Conservation (phyloP, 2,113 vertebrate genomes). For the Petrocephalus microphthalmus region DNA sequence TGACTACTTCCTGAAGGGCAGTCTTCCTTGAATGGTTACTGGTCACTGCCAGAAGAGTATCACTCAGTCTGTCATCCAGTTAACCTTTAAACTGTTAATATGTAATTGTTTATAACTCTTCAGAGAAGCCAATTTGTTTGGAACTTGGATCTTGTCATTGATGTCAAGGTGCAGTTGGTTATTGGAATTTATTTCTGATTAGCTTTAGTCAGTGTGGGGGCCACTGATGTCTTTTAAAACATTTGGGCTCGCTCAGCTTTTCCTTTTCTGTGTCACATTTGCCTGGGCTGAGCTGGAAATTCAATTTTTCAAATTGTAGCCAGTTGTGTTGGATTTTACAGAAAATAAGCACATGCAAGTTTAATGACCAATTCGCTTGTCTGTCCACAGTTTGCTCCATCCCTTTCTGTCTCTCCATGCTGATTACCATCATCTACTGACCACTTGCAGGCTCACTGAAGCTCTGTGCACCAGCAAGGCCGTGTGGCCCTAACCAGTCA, state of each 20-base stretch:
- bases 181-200: conserved; percentile 6
- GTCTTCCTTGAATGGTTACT: background rate
- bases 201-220: background rate
- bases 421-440: background rate
- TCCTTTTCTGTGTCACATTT: background rate
- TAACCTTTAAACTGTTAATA: conserved; percentile 13
- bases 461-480: background rate
- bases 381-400: background rate
- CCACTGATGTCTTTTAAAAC: background rate
- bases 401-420: background rate
- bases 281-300: background rate
- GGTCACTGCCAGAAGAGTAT: background rate
- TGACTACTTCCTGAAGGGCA: background rate
- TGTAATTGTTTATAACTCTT: background rate
- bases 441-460: background rate
- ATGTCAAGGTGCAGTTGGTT: background rate
- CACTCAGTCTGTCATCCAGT: background rate
- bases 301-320: background rate
- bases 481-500: background rate
- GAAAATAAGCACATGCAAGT: background rate
- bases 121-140: background rate
- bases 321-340: background rate
- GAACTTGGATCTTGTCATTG: background rate
- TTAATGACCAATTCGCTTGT: background rate
- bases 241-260: background rate